Evolutionary conservation across 2,797 vertebrate genomes (phyloP), one percentile per base, ranked within the genome.

Genomic region (Heteromormyrus szaboi): DNA sequence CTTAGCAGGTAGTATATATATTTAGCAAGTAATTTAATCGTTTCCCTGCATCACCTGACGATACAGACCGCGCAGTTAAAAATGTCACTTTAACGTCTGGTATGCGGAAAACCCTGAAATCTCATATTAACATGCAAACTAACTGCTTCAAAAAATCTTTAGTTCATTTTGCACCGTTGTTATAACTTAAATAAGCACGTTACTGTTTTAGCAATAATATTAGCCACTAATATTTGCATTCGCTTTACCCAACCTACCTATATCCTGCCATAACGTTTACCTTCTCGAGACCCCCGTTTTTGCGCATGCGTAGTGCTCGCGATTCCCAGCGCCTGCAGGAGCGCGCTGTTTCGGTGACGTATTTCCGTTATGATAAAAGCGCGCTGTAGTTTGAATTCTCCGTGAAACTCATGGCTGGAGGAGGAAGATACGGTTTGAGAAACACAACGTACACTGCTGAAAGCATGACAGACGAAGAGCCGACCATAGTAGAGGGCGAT

Each of bases 311-410:
- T 7, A 19, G 4, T 1, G 68, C 68, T 44, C 33, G 17, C 37
- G 5, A 41, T 9, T 79, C 37, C 72, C 33, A 19, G 37, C 33
- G 33, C 22, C 17, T 44, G 37, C 72, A 9, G 17, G 76, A 25
- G 29, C 19, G 25, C 79, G 68, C 1, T 48, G 65, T 59, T 12
- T 44, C 14, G 7, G 56, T 89, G 95, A 89, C 89, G 86, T 83
- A 48, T 62, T 89, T 87, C 89, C 89, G 89, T 29, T 62, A 79
- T 41, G 62, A 17, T 17, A 86, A 86, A 37, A 14, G 12, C 53
- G 89, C 85, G 89, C 53, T 7, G 12, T 25, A 17, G n/a, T 87
- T 89, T 62, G 85, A 87, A 84, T 62, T 44, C 6, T 6, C 7
- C 11, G 25, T 12, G 33, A 76, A 11, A 29, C 46, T 7, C 14